Evolutionary conservation across 92 coral and sea anemone species (phyloP).

Genomic region (Heteractis magnifica): DNA sequence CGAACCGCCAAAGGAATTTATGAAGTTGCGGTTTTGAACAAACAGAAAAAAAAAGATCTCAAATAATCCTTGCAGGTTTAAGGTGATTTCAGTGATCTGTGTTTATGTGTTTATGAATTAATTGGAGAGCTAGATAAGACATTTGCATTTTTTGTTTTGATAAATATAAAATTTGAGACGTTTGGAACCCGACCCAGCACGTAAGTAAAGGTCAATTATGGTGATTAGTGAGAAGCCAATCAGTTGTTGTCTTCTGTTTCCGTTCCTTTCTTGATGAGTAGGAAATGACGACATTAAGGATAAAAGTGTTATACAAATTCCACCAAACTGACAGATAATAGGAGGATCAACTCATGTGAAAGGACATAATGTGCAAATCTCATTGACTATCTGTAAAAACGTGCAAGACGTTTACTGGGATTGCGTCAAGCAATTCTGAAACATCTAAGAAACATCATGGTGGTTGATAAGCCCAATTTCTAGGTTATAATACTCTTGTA

Average conservation of each 20-base stretch:
- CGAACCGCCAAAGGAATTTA: slow-evolving; percentile 21
- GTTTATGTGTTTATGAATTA: slow-evolving; percentile 21
- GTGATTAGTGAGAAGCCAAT: slow-evolving; percentile 33
- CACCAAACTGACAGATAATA: slow-evolving; percentile 18
- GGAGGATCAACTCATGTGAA: slow-evolving; percentile 29
- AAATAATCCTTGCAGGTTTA: neutral
- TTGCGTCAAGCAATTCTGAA: slow-evolving; percentile 12
- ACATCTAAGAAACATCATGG: neutral
- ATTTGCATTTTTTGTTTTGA: slow-evolving; percentile 35
- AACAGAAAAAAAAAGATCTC: neutral
- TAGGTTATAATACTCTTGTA: neutral
- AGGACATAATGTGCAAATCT: slow-evolving; percentile 23
- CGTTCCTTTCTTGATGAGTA: slow-evolving; percentile 20
- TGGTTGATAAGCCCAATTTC: neutral
- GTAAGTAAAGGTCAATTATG: slow-evolving; percentile 37
- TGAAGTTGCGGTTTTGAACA: slow-evolving; percentile 15
- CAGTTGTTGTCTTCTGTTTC: slow-evolving; percentile 11
- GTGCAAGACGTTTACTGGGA: slow-evolving; percentile 4
- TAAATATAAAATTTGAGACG: slow-evolving; percentile 30
- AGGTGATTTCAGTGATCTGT: neutral
- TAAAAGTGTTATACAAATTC: slow-evolving; percentile 22
- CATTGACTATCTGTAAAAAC: neutral
- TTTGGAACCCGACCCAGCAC: slow-evolving; percentile 36
- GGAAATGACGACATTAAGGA: slow-evolving; percentile 46
- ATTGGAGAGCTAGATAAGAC: neutral